Conservation (phyloP, 2,888 invertebrate species). For the Dryomyza anilis region DNA sequence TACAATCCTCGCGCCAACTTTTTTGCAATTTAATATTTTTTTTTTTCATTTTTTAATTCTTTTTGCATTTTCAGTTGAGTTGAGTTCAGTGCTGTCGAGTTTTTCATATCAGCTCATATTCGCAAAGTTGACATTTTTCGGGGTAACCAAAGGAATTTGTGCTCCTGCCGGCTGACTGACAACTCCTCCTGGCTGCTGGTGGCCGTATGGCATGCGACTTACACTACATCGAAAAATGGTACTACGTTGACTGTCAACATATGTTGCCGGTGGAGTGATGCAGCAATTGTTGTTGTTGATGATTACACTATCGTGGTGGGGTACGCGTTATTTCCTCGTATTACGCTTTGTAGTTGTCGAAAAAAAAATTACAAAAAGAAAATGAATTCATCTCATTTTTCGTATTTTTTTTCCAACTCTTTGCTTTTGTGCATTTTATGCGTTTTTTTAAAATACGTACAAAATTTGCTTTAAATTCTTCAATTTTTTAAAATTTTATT, state of each 20-base stretch:
- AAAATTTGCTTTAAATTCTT: neutral
- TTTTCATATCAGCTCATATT: slow-evolving; percentile 29
- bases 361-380: no score
- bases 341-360: neutral
- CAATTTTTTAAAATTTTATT: neutral
- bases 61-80: neutral
- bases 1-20: neutral
- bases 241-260: no score
- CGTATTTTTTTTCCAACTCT: neutral
- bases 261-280: slow-evolving; percentile 19
- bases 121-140: slow-evolving; percentile 35
- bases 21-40: neutral
- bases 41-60: neutral
- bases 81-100: neutral
- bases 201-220: no score
- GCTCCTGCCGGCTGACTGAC: slow-evolving; percentile 3
- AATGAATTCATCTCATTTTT: neutral
- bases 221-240: no score
- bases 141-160: slow-evolving; percentile 24
- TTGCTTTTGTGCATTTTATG: neutral
- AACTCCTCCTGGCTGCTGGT: neutral
- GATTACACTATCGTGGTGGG: neutral
- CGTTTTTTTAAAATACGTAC: neutral
- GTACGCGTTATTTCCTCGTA: neutral
- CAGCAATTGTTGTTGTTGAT: slow-evolving; percentile 16